A percentile compares a stretch with the other conserved stretches of the same genome.
Evolutionary conservation across 2,888 invertebrate species (phyloP).

Genomic region (Hemithea aestivaria): DNA sequence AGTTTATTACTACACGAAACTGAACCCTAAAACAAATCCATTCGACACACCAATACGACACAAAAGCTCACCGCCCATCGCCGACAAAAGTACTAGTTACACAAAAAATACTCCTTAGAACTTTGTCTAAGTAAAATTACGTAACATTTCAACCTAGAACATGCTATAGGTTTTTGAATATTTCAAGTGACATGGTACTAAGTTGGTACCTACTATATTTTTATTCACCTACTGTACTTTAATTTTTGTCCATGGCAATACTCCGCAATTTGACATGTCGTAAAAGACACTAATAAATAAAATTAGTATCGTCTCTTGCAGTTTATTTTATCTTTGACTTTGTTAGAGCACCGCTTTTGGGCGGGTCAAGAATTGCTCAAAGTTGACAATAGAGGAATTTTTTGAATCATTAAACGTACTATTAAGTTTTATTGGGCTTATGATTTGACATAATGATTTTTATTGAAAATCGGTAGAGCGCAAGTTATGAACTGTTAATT

Average conservation of each 20-base stretch:
- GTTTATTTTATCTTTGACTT: slow-evolving; percentile 36
- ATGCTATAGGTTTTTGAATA: neutral
- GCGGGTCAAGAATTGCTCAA: slow-evolving; percentile 33
- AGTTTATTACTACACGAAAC: slow-evolving; percentile 1
- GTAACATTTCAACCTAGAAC: neutral
- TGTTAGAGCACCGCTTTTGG: slow-evolving; percentile 46
- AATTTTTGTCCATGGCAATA: slow-evolving; percentile 33
- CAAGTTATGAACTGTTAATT: no score
- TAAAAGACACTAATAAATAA: slow-evolving; percentile 72
- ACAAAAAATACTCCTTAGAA: neutral
- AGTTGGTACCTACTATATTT: neutral
- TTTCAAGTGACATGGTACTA: neutral
- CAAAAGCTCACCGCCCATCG: slow-evolving; percentile 51
- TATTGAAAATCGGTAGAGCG: slow-evolving; percentile 28
- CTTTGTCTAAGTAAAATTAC: slow-evolving; percentile 2
- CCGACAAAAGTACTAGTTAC: slow-evolving; percentile 27
- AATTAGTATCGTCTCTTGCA: slow-evolving; percentile 51
- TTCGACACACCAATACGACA: slow-evolving; percentile 44
- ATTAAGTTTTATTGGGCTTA: slow-evolving; percentile 43
- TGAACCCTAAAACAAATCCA: slow-evolving; percentile 49
- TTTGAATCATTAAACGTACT: slow-evolving; percentile 32
- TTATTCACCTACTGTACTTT: slow-evolving; percentile 3
- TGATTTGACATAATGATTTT: slow-evolving; percentile 40
- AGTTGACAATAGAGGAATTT: slow-evolving; percentile 9
- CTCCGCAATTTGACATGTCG: slow-evolving; percentile 61